A percentile compares a stretch with the other conserved stretches of the same genome.
These are phyloP conservation scores for Holcopasites calliopsidis DNA, from an alignment of 1,140 invertebrate species.

Conservation along the genomic window DNA sequence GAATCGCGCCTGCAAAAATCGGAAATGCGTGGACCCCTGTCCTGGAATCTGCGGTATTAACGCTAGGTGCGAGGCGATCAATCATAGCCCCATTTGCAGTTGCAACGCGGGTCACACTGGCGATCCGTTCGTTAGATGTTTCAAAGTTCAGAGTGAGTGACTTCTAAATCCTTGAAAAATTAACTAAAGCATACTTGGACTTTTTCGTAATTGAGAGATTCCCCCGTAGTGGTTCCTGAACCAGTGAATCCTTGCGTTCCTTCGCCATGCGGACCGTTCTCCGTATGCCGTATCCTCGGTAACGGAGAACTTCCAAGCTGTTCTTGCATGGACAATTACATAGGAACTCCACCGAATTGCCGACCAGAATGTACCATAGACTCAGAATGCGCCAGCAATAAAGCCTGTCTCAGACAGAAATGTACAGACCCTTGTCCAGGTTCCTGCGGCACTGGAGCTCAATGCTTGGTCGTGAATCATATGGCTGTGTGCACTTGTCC, in stretches of 20 bases:
- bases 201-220: neutral
- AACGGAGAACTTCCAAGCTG: conserved; percentile 75
- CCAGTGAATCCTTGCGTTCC: conserved; percentile 81
- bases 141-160: conserved; percentile 79
- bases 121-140: conserved; percentile 86
- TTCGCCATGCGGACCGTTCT: conserved; percentile 86
- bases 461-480: conserved; percentile 86
- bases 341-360: conserved; percentile 84
- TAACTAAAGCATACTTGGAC: neutral
- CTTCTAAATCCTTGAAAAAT: neutral
- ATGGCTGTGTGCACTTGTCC: conserved; percentile 87
- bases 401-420: conserved; percentile 85
- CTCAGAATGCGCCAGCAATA: conserved; percentile 84
- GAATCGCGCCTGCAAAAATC: conserved; percentile 87
- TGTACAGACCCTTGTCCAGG: conserved; percentile 88
- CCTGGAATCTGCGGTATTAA: conserved; percentile 89
- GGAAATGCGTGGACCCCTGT: conserved; percentile 90
- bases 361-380: conserved; percentile 85
- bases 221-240: conserved; percentile 40
- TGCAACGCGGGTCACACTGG: conserved; percentile 84
- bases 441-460: conserved; percentile 85
- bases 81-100: conserved; percentile 83
- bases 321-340: conserved; percentile 85
- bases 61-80: conserved; percentile 85
- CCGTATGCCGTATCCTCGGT: conserved; percentile 79